These are phyloP conservation scores for Exocentrus adspersus DNA, from an alignment of 2,888 invertebrate species.

Conservation along the genomic window DNA sequence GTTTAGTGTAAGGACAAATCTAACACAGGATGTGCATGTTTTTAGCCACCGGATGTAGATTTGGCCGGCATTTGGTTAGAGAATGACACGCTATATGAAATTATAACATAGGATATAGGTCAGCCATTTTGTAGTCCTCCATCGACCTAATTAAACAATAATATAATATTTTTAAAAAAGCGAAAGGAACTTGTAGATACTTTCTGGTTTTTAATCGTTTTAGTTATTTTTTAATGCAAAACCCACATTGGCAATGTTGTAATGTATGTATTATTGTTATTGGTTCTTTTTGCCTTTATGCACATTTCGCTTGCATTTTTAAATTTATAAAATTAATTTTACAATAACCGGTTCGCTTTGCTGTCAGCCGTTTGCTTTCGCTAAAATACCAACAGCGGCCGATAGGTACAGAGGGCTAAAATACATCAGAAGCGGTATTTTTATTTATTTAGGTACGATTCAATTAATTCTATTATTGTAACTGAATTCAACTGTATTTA, in stretches of 20 bases:
- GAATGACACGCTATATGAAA: conserved; percentile 17
- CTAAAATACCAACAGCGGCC: conserved; percentile 12
- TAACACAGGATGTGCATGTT: conserved; percentile 47
- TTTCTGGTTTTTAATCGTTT: too few species aligned
- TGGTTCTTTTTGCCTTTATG: conserved; percentile 32
- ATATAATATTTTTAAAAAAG: neutral
- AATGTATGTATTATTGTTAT: too few species aligned
- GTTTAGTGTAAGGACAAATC: conserved; percentile 45
- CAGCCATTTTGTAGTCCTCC: conserved; percentile 27
- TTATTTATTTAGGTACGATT: conserved; percentile 16
- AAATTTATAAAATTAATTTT: conserved; percentile 42
- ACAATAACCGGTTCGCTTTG: conserved; percentile 37
- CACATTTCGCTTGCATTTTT: conserved; percentile 33
- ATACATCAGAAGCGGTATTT: conserved; percentile 7
- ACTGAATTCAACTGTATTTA: conserved; percentile 32
- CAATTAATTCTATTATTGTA: conserved; percentile 19
- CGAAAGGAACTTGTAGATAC: neutral
- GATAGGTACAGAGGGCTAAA: neutral
- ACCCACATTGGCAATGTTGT: too few species aligned
- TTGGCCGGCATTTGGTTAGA: conserved; percentile 42
- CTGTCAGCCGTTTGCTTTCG: conserved; percentile 14
- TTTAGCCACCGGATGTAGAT: conserved; percentile 46
- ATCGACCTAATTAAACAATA: too few species aligned
- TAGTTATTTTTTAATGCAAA: too few species aligned
- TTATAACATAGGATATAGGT: conserved; percentile 20